Evolutionary conservation across 2,113 vertebrate species (phyloP).

Genomic region (mouse (Mus musculus)): GRCm39 chr14:82386501-82387000

Average conservation of each 20-base stretch:
- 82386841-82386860: neutral
- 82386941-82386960: neutral
- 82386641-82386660: neutral
- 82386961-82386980: neutral
- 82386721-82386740: neutral
- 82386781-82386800: neutral
- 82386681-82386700: fast-evolving
- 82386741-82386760: neutral
- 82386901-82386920: neutral
- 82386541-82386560: neutral
- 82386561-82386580: neutral
- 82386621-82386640: neutral
- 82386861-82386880: neutral
- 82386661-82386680: neutral
- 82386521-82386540: neutral
- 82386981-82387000: neutral
- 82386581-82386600: neutral
- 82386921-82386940: neutral
- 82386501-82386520: neutral
- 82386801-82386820: neutral
- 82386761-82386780: neutral
- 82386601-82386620: neutral
- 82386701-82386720: neutral
- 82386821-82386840: neutral
- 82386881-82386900: fast-evolving